Conservation (phyloP, 2,797 vertebrate species). For the Falco naumanni region DNA sequence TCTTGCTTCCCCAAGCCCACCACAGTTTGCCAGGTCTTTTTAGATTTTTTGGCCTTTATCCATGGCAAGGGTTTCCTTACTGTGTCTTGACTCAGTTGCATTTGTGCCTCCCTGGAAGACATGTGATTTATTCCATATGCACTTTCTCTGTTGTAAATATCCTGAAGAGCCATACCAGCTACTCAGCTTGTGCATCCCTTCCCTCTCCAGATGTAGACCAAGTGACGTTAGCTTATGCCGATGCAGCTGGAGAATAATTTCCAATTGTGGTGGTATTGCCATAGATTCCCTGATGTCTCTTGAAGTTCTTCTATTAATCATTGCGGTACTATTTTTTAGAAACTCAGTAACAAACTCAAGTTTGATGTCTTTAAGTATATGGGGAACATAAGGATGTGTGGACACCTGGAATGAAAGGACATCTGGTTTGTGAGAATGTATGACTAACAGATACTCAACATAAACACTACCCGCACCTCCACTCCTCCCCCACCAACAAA, state of each 20-base stretch:
- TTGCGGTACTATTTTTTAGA: not conserved
- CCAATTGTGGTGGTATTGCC: not conserved
- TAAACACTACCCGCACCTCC: too few species aligned
- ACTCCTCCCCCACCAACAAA: fast-evolving
- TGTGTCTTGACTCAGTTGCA: not conserved
- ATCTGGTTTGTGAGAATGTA: not conserved
- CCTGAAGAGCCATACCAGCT: not conserved
- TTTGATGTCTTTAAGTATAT: not conserved
- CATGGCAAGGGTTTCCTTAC: not conserved
- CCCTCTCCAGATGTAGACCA: not conserved
- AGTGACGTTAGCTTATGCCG: not conserved
- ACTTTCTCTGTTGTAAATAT: not conserved
- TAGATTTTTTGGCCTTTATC: not conserved
- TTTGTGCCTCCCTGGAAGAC: not conserved
- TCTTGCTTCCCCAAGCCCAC: not conserved
- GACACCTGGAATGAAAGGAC: not conserved
- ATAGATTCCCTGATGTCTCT: not conserved
- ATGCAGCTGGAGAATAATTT: not conserved
- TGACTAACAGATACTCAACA: not conserved
- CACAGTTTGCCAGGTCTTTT: not conserved
- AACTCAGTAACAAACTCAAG: not conserved
- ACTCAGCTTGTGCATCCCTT: not conserved
- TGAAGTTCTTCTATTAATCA: not conserved
- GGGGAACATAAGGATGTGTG: not conserved
- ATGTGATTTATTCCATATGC: not conserved